Conservation (phyloP, 2,888 invertebrate species). For the Drosophila meridiana region DNA sequence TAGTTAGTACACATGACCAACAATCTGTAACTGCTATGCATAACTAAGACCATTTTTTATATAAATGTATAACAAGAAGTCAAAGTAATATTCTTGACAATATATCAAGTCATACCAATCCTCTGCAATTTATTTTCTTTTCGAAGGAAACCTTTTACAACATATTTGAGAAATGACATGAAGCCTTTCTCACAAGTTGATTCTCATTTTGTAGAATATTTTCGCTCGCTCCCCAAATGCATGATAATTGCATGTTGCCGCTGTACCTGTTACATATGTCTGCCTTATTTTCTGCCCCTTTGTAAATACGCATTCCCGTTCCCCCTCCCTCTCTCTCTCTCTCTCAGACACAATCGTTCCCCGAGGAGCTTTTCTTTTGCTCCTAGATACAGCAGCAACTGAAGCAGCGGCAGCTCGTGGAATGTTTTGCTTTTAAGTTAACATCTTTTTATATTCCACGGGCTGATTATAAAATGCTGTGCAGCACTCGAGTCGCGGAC, state of each 20-base stretch:
- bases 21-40: no score
- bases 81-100: neutral
- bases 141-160: no score
- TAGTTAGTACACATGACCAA: no score
- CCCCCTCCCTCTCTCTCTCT: neutral
- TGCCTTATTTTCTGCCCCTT: neutral
- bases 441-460: slow-evolving; percentile 19
- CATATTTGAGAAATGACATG: neutral
- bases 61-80: neutral
- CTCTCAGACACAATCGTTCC: slow-evolving; percentile 31
- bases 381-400: slow-evolving; percentile 18
- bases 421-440: slow-evolving; percentile 32
- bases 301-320: slow-evolving; percentile 4
- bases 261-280: slow-evolving; percentile 13
- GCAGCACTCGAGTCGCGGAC: slow-evolving; percentile 24
- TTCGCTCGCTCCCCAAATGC: neutral
- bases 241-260: slow-evolving; percentile 1
- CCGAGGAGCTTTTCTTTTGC: slow-evolving; percentile 20
- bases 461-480: slow-evolving; percentile 37
- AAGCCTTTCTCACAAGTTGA: neutral
- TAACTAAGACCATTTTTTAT: neutral
- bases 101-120: neutral
- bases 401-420: slow-evolving; percentile 1
- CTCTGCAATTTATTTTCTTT: neutral
- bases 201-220: neutral